Percentiles rank a stretch among this genome's conserved stretches.
Evolutionary conservation across 2,797 vertebrate genomes (phyloP).

Genomic region (Tokudaia muenninki): DNA sequence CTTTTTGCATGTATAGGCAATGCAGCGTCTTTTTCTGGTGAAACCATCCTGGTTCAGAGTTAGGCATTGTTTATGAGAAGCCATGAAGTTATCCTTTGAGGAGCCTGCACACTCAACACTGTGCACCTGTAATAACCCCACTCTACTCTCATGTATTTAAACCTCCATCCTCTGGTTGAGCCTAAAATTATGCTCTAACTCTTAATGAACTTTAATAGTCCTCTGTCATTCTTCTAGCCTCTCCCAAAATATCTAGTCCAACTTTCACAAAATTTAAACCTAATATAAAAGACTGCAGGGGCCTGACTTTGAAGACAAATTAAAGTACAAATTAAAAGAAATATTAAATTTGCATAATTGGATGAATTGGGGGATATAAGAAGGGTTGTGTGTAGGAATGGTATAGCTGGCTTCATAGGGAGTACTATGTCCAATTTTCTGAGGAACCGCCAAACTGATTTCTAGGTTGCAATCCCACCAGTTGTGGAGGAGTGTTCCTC

Average conservation of each 20-base stretch:
- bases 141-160: background rate
- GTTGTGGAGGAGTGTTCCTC: too few species aligned
- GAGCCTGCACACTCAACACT: background rate
- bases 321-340: background rate
- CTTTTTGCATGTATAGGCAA: background rate
- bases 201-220: background rate
- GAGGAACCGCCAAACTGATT: too few species aligned
- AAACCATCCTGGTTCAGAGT: background rate
- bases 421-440: too few species aligned
- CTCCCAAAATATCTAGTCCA: background rate
- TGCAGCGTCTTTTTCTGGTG: background rate
- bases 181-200: background rate
- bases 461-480: too few species aligned
- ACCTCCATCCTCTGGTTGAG: background rate
- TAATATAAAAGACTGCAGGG: background rate
- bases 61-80: background rate
- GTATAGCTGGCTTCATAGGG: too few species aligned
- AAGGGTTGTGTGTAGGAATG: background rate
- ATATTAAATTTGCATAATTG: background rate
- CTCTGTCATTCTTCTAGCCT: background rate
- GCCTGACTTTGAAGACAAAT: background rate
- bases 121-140: rapidly evolving
- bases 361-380: background rate
- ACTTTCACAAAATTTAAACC: background rate
- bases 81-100: too few species aligned